Evolutionary conservation across 2,113 vertebrate species (phyloP).

Genomic region (Chrysemys picta): DNA sequence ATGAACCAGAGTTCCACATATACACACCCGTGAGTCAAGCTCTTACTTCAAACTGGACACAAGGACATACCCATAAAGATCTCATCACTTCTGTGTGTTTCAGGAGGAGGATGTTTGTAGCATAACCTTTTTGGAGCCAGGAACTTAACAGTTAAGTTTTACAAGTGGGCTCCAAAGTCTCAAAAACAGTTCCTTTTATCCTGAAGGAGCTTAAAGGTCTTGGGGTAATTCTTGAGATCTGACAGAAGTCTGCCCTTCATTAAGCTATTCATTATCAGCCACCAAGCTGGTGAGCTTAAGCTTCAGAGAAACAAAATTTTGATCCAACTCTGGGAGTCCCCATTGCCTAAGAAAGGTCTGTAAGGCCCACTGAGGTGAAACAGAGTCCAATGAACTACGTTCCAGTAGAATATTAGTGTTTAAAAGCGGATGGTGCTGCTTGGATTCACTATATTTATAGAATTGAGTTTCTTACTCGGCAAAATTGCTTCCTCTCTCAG

Average conservation of each 20-base stretch:
- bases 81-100: rapidly evolving
- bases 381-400: neutral
- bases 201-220: neutral
- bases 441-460: neutral
- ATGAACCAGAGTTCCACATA: neutral
- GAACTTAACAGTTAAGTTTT: neutral
- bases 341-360: neutral
- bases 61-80: rapidly evolving
- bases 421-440: rapidly evolving
- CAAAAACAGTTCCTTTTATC: neutral
- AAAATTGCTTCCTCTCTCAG: neutral
- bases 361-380: rapidly evolving
- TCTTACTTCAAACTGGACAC: neutral
- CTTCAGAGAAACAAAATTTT: neutral
- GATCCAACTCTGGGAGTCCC: neutral
- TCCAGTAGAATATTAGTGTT: rapidly evolving
- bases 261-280: neutral
- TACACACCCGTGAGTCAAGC: neutral
- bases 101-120: neutral
- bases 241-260: rapidly evolving
- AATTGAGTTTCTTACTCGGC: neutral
- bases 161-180: neutral
- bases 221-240: rapidly evolving
- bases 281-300: neutral
- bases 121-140: neutral